A percentile compares a stretch with the other conserved stretches of the same genome.
These are phyloP conservation scores for Plodia interpunctella DNA, from an alignment of 1,140 invertebrate species.

Conservation along the genomic window DNA sequence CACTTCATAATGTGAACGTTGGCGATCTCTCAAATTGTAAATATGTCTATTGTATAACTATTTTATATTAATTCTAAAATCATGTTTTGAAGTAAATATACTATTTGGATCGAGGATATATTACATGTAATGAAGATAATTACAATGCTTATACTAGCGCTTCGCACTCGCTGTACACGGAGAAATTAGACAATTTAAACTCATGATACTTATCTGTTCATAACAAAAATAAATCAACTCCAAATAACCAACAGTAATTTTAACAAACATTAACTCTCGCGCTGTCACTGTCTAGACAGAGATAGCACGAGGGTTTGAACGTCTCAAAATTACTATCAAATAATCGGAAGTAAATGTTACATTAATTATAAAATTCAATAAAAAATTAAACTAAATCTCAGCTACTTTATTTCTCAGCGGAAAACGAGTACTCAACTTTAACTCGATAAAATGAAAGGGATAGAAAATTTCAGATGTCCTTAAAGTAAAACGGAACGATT, in stretches of 20 bases:
- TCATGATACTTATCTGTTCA: too few relatives aligned
- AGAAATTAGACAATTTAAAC: not conserved
- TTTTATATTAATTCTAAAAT: constrained; percentile 15
- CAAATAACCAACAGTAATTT: too few relatives aligned
- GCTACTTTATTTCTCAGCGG: not conserved
- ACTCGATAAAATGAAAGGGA: not conserved
- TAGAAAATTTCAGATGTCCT: not conserved
- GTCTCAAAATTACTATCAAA: too few relatives aligned
- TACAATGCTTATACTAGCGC: constrained; percentile 3
- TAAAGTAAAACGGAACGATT: too few relatives aligned
- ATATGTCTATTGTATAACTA: constrained; percentile 26
- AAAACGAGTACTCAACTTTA: not conserved
- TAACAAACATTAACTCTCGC: too few relatives aligned
- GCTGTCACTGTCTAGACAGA: too few relatives aligned
- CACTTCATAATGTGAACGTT: constrained; percentile 8
- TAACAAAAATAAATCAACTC: too few relatives aligned
- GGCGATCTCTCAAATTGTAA: constrained; percentile 17
- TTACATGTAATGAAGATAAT: constrained; percentile 2
- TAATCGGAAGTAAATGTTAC: too few relatives aligned
- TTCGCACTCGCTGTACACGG: not conserved
- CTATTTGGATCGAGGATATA: constrained; percentile 12
- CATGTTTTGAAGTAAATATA: constrained; percentile 15
- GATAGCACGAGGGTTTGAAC: too few relatives aligned
- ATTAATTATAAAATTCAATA: not conserved
- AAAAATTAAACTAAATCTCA: too few relatives aligned